A percentile compares a stretch with the other conserved stretches of the same genome.
Evolutionary conservation across 2,113 vertebrate genomes (phyloP).

Genomic region (Athene noctua): DNA sequence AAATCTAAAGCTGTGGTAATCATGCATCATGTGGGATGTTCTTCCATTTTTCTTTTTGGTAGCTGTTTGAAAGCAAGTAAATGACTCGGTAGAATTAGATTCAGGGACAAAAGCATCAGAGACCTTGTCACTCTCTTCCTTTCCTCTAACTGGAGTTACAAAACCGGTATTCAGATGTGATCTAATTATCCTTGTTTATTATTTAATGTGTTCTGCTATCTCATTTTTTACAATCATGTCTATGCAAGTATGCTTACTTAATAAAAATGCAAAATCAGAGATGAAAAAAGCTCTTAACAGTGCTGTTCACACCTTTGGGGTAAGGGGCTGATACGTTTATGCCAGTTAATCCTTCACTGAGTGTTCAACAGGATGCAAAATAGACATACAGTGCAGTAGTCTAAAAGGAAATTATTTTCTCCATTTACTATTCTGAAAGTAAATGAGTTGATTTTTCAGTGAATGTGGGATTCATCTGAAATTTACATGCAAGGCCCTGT

Average conservation of each 20-base stretch:
- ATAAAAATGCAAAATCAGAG: background rate
- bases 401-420: constrained; percentile 16
- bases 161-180: background rate
- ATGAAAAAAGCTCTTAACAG: background rate
- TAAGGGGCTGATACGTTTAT: background rate
- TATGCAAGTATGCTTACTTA: background rate
- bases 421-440: background rate
- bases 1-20: background rate
- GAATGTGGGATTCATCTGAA: background rate
- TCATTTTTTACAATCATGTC: background rate
- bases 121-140: background rate
- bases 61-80: background rate
- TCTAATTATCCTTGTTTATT: background rate
- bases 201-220: background rate
- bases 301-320: background rate
- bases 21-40: background rate
- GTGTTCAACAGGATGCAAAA: background rate
- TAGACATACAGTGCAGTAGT: background rate
- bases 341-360: background rate
- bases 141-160: background rate
- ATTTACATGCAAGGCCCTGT: background rate
- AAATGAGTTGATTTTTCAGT: constrained; percentile 20
- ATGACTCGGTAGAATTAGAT: background rate
- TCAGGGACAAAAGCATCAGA: background rate
- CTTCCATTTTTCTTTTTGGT: background rate